phyloP scores from a whole-genome alignment of 2,888 invertebrate genomes.

The Habrosyne pyritoides region DNA sequence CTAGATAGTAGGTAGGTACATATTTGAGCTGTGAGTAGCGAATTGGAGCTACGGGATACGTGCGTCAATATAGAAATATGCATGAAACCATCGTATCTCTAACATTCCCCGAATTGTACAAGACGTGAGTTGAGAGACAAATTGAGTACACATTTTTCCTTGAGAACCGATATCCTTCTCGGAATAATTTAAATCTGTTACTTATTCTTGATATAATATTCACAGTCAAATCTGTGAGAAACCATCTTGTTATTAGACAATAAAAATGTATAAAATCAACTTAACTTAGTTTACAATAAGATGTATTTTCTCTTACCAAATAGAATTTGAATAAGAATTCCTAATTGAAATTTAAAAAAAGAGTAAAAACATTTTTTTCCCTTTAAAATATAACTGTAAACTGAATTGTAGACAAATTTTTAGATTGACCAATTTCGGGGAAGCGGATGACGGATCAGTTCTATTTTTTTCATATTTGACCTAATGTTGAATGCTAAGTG shows the following conservation, averaged over 20 bases:
- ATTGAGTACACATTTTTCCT: constrained; percentile 57
- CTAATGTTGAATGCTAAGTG: too few relatives aligned
- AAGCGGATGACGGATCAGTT: too few relatives aligned
- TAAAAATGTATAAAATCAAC: too few relatives aligned
- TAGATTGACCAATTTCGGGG: too few relatives aligned
- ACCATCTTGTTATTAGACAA: not conserved
- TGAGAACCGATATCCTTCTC: constrained; percentile 46
- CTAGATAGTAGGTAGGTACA: too few relatives aligned
- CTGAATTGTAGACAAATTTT: too few relatives aligned
- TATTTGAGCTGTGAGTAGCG: constrained; percentile 9
- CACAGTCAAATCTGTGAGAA: not conserved
- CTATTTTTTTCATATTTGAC: too few relatives aligned
- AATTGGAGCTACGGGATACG: constrained; percentile 32
- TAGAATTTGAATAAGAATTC: too few relatives aligned
- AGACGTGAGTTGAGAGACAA: constrained; percentile 62
- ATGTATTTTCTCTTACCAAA: too few relatives aligned
- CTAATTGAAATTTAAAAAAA: not conserved
- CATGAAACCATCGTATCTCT: constrained; percentile 55
- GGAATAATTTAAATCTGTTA: constrained; percentile 53
- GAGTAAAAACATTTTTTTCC: too few relatives aligned
- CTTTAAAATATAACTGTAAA: too few relatives aligned
- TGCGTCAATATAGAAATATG: constrained; percentile 53
- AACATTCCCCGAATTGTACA: constrained; percentile 57
- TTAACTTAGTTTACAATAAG: too few relatives aligned
- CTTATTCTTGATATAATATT: constrained; percentile 25